Evolutionary conservation across 2,888 invertebrate genomes (phyloP), one percentile per base, ranked within the genome.

Genomic region (Adelphocoris suturalis): DNA sequence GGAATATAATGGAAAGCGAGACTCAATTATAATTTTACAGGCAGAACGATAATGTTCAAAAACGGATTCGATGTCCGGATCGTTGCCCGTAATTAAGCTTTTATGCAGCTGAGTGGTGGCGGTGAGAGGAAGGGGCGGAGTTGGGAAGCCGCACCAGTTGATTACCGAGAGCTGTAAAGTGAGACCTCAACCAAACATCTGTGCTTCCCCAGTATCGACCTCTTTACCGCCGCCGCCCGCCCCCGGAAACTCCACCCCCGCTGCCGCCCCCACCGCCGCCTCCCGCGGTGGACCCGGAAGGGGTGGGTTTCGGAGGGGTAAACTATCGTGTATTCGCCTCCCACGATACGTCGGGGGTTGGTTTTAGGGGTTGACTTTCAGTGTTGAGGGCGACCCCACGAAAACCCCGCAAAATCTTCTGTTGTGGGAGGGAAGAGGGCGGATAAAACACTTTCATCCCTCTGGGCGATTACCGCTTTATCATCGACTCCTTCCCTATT

Each of bases 131-230:
- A 5, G 52, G 52, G 82, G 82, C 7, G 27, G 57, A 28, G 52
- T 23, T 28, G 47, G 47, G 82, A 48, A 55, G 84, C 84, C 84
- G 19, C 84, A 84, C 84, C 57, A 84, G 84, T 84, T 84, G 84
- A 84, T 84, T 84, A 84, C 84, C 57, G 57, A 57, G 84, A 84
- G 84, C 84, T 84, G 84, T 84, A 84, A 84, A 84, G 84, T 84
- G 84, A 84, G 84, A 84, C 84, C 57, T 84, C 57, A 84, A 84
- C 52, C 84, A 84, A 84, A 84, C 84, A 84, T 84, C 84, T 84
- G 84, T 57, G 84, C 84, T 84, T 55, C 57, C 46, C 84, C 57
- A 57, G 84, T 84, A 84, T 84, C 84, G 84, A 84, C 84, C 84
- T 27, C 84, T 48, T 23, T 55, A 84, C 84, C 55, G 61, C 61